Base-by-base conservation (phyloP, 2,888 invertebrate genomes). In the Fragum whitleyi region DNA sequence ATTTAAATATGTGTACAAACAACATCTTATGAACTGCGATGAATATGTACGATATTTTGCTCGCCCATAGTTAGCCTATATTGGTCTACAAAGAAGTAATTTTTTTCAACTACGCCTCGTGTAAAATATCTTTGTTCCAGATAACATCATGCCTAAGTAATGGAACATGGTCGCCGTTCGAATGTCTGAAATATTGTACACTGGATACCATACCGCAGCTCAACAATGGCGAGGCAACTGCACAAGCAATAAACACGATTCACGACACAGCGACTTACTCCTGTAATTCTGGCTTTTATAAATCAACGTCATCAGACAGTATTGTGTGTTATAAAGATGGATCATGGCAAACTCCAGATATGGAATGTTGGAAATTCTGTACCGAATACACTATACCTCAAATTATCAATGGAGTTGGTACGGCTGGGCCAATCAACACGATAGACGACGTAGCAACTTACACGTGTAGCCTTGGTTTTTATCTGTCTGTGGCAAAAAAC, bases 131-230 rank as follows among this genome's bases (percentile, higher is more conserved):
- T n/a, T n/a, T n/a, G n/a, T n/a, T n/a, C n/a, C 36, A 62, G 62
- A 21, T 14, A 6, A 62, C 29, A n/a, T 36, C 36, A 5, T 62
- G 62, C 21, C 14, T 39, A 39, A 39, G 39, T 39, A 29, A 62
- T n/a, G 62, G 62, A 7, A 36, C 32, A 16, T 62, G 62, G 62
- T 21, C 39, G n/a, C n/a, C 36, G 6, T 62, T 62, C 36, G 39
- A 62, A 9, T 36, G 62, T 21, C 23, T 39, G n/a, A 21, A n/a
- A 28, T 62, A 62, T 21, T 62, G 62, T 29, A n/a, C 29, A 14
- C 62, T 29, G 21, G 9, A 19, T 9, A 19, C 26, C 5, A 36
- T 36, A 16, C 62, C 62, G n/a, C 36, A 9, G 2, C 7, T 62
- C 11, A 29, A 62, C 14, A 19, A 62, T 29, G 62, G 62, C 3